Evolutionary conservation across 2,888 invertebrate species (phyloP).

Genomic region (Bellardia bayeri): DNA sequence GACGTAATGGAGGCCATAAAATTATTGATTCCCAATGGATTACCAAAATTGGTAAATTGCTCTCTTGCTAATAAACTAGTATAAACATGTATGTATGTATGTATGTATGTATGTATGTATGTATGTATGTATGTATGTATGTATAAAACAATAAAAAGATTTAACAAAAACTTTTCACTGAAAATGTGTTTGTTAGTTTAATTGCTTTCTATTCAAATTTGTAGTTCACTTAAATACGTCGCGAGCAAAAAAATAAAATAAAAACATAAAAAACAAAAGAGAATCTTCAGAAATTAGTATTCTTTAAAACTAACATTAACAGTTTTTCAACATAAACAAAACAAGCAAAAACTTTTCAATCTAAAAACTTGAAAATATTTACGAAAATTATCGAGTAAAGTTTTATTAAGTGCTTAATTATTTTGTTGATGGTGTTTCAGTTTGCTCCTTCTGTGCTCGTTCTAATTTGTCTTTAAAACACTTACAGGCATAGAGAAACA

Average conservation of each 20-base stretch:
- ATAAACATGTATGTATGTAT: no score
- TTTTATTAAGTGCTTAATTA: conserved; percentile 70
- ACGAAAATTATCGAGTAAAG: conserved; percentile 68
- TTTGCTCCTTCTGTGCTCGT: conserved; percentile 12
- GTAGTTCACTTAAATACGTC: conserved; percentile 15
- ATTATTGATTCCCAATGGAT: no score
- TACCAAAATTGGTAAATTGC: no score
- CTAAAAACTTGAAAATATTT: conserved; percentile 71
- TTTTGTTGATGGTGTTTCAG: conserved; percentile 57
- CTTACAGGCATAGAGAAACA: neutral
- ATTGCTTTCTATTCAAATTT: conserved; percentile 54
- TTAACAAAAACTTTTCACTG: neutral
- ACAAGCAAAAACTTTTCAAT: conserved; percentile 64
- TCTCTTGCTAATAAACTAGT: no score
- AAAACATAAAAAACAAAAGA: conserved; percentile 2
- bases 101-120: no score
- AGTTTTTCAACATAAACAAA: conserved; percentile 56
- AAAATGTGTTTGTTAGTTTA: conserved; percentile 42
- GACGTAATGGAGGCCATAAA: no score
- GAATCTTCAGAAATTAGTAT: conserved; percentile 54
- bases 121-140: no score
- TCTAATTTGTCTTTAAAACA: conserved; percentile 33
- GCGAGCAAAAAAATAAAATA: conserved; percentile 29
- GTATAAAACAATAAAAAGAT: conserved; percentile 13
- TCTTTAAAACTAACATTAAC: conserved; percentile 57